Percentiles rank a stretch among this genome's conserved stretches.
Conservation (phyloP, 23 tunicate species). For the Trididemnum clinides region DNA sequence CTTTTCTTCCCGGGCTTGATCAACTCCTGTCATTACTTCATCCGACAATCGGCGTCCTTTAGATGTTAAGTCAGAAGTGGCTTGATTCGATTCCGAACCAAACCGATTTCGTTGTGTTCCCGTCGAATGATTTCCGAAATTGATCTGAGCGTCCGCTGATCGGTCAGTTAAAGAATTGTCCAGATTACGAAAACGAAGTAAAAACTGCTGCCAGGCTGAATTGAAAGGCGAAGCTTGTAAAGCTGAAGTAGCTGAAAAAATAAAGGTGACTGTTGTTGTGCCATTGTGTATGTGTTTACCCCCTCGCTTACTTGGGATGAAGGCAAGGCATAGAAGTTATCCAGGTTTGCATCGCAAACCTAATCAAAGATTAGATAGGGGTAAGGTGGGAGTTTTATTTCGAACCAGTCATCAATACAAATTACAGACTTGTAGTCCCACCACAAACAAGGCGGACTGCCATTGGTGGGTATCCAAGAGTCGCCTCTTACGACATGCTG, state of each 20-base stretch:
- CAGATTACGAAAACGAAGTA: conserved; percentile 36
- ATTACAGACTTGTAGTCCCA: too few species aligned
- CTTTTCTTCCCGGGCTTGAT: not conserved
- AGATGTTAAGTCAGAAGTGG: not conserved
- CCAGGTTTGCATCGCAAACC: not conserved
- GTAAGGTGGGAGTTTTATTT: too few species aligned
- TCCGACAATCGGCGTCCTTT: not conserved
- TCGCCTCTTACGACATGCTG: too few species aligned
- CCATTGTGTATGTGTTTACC: too few species aligned
- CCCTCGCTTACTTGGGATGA: too few species aligned
- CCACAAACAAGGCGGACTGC: too few species aligned
- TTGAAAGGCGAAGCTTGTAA: not conserved
- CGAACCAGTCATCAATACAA: too few species aligned
- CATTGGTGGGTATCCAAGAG: too few species aligned
- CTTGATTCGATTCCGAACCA: not conserved
- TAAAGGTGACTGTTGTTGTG: too few species aligned
- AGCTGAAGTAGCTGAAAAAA: not conserved
- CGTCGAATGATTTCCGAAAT: not conserved
- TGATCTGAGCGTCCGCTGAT: not conserved
- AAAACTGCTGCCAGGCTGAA: conserved; percentile 44
- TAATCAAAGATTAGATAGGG: not conserved
- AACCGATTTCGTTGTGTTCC: not conserved
- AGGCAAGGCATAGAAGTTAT: not conserved
- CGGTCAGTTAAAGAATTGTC: not conserved
- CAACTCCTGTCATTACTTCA: not conserved